Evolutionary conservation across 1,140 invertebrate species (phyloP).

Genomic region (Capitella teleta): DNA sequence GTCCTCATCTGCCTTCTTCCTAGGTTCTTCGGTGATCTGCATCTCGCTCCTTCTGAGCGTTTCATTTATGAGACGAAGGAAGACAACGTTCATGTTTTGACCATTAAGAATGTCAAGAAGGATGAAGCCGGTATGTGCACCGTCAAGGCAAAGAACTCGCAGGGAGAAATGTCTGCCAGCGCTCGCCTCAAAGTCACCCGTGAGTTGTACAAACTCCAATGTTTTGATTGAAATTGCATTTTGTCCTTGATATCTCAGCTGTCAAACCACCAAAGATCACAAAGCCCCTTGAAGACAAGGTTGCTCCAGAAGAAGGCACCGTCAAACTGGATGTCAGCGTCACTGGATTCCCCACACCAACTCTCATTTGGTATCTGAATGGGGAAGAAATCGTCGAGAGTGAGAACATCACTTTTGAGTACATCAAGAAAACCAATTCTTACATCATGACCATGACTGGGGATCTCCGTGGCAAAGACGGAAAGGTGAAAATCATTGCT

Average conservation of each 20-base stretch:
- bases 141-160: constrained; percentile 81
- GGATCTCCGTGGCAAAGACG: constrained; percentile 24
- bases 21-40: constrained; percentile 50
- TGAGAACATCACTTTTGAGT: constrained; percentile 26
- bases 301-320: constrained; percentile 31
- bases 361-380: constrained; percentile 59
- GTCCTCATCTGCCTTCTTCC: neutral
- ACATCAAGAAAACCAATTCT: constrained; percentile 22
- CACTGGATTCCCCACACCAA: constrained; percentile 33
- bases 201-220: neutral
- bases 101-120: constrained; percentile 66
- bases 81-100: constrained; percentile 85
- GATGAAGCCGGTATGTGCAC: constrained; percentile 75
- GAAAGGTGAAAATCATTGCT: constrained; percentile 31
- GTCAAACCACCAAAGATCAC: constrained; percentile 45
- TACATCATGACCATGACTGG: constrained; percentile 26
- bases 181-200: constrained; percentile 25
- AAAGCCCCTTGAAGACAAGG: constrained; percentile 27
- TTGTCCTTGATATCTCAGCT: constrained; percentile 22
- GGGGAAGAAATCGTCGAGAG: constrained; percentile 27
- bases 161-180: constrained; percentile 57
- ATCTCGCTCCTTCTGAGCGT: constrained; percentile 48
- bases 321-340: constrained; percentile 36
- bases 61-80: constrained; percentile 71
- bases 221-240: neutral